Percentiles rank a stretch among this genome's conserved stretches.
Evolutionary conservation across 1,140 invertebrate genomes (phyloP).

Genomic region (Eumeta japonica): DNA sequence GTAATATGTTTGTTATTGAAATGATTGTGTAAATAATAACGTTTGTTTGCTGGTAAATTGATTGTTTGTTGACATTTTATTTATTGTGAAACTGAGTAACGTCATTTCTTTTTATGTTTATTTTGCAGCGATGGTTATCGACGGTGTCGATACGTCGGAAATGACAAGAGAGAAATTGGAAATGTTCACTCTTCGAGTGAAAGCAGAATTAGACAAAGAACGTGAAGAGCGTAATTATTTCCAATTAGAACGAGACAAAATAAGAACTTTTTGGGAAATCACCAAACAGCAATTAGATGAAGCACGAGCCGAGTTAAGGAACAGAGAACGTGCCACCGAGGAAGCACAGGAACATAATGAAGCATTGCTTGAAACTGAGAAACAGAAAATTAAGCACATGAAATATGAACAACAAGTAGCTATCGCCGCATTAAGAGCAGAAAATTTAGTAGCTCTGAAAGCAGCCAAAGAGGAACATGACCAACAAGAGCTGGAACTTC

Average conservation of each 20-base stretch:
- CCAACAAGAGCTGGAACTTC: constrained; percentile 72
- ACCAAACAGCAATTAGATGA: constrained; percentile 82
- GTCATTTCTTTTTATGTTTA: too few relatives aligned
- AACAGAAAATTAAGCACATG: constrained; percentile 90
- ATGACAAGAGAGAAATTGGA: constrained; percentile 94
- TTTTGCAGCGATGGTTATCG: constrained; percentile 77
- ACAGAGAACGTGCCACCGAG: constrained; percentile 86
- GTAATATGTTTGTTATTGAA: too few relatives aligned
- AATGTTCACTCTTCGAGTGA: constrained; percentile 80
- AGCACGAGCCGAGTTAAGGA: constrained; percentile 71
- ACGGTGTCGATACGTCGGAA: constrained; percentile 87
- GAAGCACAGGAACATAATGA: constrained; percentile 84
- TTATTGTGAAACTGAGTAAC: too few relatives aligned
- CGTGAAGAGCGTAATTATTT: constrained; percentile 94
- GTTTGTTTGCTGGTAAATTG: too few relatives aligned
- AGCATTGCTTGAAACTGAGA: constrained; percentile 81
- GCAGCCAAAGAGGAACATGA: constrained; percentile 60
- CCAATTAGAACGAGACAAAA: constrained; percentile 91
- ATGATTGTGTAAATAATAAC: too few relatives aligned
- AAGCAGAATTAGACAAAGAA: constrained; percentile 90
- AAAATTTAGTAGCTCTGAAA: constrained; percentile 47
- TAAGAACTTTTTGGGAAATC: constrained; percentile 89
- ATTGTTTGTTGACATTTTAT: too few relatives aligned
- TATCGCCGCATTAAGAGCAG: constrained; percentile 70
- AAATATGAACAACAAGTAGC: constrained; percentile 89